These are phyloP conservation scores for Seriola aureovittata DNA, from an alignment of 2,113 vertebrate species.

Conservation along the genomic window DNA sequence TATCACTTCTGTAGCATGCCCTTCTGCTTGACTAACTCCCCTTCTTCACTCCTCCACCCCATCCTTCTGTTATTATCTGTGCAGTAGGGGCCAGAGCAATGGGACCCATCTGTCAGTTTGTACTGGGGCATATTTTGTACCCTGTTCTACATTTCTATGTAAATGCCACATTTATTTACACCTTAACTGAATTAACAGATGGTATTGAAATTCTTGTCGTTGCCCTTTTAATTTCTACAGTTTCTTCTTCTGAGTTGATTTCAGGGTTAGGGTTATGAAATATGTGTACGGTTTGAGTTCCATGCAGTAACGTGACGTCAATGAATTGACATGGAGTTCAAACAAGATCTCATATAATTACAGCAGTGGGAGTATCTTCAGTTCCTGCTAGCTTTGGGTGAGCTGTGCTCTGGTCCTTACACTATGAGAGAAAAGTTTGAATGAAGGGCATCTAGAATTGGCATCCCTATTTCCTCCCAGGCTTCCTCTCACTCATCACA, in stretches of 20 bases:
- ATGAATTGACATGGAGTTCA: constrained; percentile 17
- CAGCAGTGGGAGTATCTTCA: not conserved
- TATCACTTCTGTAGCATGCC: constrained; percentile 84
- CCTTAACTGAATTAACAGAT: not conserved
- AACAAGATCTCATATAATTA: not conserved
- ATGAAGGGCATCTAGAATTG: constrained; percentile 64
- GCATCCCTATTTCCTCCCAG: constrained; percentile 5
- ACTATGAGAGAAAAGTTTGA: constrained; percentile 46
- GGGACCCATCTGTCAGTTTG: constrained; percentile 37
- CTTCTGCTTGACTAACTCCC: constrained; percentile 78
- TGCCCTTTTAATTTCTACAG: not conserved
- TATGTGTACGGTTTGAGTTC: not conserved
- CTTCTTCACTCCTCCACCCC: constrained; percentile 57
- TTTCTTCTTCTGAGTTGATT: constrained; percentile 10
- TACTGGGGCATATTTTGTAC: constrained; percentile 46
- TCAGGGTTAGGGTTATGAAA: constrained; percentile 4
- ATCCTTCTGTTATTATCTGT: constrained; percentile 66
- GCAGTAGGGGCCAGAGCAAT: constrained; percentile 65
- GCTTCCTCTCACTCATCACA: constrained; percentile 22
- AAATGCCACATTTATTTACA: constrained; percentile 37
- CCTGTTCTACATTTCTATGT: constrained; percentile 26
- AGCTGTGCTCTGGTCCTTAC: constrained; percentile 68
- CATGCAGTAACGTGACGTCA: not conserved
- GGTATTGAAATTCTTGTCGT: not conserved
- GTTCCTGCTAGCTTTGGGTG: constrained; percentile 32